These are phyloP conservation scores for Hypomesus transpacificus DNA, from an alignment of 2,113 vertebrate species.

Conservation along the genomic window DNA sequence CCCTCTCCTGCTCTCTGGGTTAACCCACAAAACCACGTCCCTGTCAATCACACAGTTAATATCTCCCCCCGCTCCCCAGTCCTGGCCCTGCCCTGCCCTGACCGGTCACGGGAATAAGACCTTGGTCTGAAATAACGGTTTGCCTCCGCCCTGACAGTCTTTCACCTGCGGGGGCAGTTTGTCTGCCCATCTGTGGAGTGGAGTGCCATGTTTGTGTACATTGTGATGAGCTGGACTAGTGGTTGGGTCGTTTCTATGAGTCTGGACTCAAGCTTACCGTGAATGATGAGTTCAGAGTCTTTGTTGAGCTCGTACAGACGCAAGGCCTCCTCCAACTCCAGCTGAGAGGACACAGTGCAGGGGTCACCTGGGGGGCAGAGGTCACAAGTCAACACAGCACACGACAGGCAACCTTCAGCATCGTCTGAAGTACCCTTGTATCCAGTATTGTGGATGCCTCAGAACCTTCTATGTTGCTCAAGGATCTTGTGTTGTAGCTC, in stretches of 20 bases:
- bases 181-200: no score
- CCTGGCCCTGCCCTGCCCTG: neutral
- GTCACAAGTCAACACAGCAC: conserved; percentile 1
- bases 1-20: conserved; percentile 15
- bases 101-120: no score
- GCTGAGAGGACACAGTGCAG: conserved; percentile 95
- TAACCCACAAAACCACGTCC: conserved; percentile 5
- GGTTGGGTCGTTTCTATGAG: neutral
- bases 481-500: no score
- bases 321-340: conserved; percentile 97
- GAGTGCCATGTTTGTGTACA: no score
- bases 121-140: no score
- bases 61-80: neutral
- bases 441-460: no score
- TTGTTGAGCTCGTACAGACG: conserved; percentile 97
- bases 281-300: conserved; percentile 97
- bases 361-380: conserved; percentile 81
- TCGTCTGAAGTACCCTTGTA: no score
- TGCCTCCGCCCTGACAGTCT: no score
- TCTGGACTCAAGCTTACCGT: conserved; percentile 70
- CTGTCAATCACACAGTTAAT: conserved; percentile 39
- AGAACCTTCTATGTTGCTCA: no score
- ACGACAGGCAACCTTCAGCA: no score
- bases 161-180: no score
- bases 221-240: neutral